Base-by-base conservation (phyloP, 1,140 invertebrate genomes). In the Polypedilum vanderplanki region DNA sequence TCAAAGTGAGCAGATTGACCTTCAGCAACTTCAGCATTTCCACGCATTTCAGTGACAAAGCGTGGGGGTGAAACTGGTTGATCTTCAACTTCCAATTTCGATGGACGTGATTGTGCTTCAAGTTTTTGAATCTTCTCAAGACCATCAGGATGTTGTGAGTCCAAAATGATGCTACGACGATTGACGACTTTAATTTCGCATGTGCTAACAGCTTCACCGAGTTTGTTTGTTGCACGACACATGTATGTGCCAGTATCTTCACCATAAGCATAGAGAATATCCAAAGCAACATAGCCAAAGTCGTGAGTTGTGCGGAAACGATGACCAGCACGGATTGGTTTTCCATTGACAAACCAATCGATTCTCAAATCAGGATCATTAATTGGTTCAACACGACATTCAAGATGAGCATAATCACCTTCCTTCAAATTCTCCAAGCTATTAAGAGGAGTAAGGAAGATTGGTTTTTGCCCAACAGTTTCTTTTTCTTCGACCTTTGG, bases 221-320 rank as follows among this genome's bases (percentile, higher is more conserved):
- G 87, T 75, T 90, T 84, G 82, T 98, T 98, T 7, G 91, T 95
- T 41, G 96, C 96, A 73, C 93, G 92, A 85, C 95, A 97, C 87
- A 95, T 95, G 83, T 98, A 98, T 10, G 93, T 95, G 76, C 95
- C 94, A 76, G 92, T 92, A 83, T 98, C 96, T 85, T 98, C 96
- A 73, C 93, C 87, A 82, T 96, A 98, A 1, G 93, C 90, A 82
- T 97, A 97, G 9, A 98, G 84, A 79, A 98, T 93, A 82, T 98
- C 96, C 75, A 98, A 86, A 73, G 95, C 93, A 41, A 98, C 96
- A 81, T 97, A 98, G 41, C 96, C 96, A 82, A 98, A 98, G 80
- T 98, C 96, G 83, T 98, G 94, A 20, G 93, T 94, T 24, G 93
- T 95, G 80, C 93, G 90, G 84, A 92, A 95, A 75, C 93, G 89